phyloP scores from a whole-genome alignment of 2,888 invertebrate genomes.

The Zhuqinia jingwanae region DNA sequence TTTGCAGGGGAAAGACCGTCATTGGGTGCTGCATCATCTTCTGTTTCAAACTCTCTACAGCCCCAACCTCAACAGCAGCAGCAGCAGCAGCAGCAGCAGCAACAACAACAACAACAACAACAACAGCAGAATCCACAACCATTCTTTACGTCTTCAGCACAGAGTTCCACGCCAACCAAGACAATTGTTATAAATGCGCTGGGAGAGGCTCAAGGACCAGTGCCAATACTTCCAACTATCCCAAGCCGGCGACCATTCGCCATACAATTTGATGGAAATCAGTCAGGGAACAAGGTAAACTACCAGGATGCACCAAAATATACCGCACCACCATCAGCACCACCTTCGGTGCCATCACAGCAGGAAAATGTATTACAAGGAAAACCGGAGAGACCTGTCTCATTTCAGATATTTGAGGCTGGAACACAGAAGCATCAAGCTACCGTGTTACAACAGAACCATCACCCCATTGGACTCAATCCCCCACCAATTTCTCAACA shows the following conservation, averaged over 20 bases:
- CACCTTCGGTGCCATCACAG: background rate
- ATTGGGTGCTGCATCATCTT: constrained; percentile 13
- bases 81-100: background rate
- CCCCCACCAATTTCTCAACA: constrained; percentile 54
- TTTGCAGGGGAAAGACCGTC: constrained; percentile 74
- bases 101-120: constrained; percentile 40
- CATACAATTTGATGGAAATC: constrained; percentile 75
- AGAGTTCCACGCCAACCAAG: constrained; percentile 60
- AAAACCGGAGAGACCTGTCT: constrained; percentile 60
- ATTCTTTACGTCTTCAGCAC: constrained; percentile 7
- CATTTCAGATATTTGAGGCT: constrained; percentile 71
- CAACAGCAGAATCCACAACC: background rate
- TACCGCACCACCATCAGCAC: background rate
- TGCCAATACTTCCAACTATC: constrained; percentile 60
- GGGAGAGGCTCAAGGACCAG: constrained; percentile 73
- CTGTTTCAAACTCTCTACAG: constrained; percentile 42
- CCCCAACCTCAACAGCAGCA: constrained; percentile 42
- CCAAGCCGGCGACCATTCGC: constrained; percentile 75
- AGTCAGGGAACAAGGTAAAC: constrained; percentile 67
- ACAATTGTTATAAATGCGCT: constrained; percentile 75
- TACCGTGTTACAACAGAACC: constrained; percentile 54
- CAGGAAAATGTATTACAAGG: constrained; percentile 10
- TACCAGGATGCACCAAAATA: constrained; percentile 34
- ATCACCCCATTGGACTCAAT: constrained; percentile 39
- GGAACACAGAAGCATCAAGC: constrained; percentile 55